These are phyloP conservation scores for Acanthurus lineatus DNA, from an alignment of 2,797 vertebrate genomes.

Conservation along the genomic window DNA sequence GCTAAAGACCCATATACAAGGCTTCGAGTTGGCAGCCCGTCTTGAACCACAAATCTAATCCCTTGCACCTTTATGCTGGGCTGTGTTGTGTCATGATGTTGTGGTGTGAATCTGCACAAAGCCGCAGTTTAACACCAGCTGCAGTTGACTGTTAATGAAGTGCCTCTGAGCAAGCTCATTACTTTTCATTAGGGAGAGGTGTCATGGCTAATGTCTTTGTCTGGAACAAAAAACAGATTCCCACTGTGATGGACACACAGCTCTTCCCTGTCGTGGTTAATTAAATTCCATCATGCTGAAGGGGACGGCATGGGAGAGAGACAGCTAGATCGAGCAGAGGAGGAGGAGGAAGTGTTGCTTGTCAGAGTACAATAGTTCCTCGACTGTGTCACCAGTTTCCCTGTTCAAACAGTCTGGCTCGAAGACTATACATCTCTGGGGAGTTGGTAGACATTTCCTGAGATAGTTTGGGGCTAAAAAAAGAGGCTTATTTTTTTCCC, in stretches of 20 bases:
- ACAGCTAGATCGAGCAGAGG: neutral
- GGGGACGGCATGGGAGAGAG: conserved; percentile 42
- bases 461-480: conserved; percentile 49
- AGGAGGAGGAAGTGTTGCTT: conserved; percentile 33
- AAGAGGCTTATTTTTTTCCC: conserved; percentile 39
- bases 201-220: conserved; percentile 61
- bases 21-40: too few relatives aligned
- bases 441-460: conserved; percentile 66
- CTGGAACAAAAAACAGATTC: conserved; percentile 51
- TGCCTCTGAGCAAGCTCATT: conserved; percentile 47
- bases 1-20: too few relatives aligned
- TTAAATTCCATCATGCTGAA: conserved; percentile 63
- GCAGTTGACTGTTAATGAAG: conserved; percentile 49
- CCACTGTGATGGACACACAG: conserved; percentile 47
- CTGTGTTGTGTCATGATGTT: conserved; percentile 1
- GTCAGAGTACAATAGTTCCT: conserved; percentile 44
- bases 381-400: conserved; percentile 48
- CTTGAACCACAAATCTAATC: too few relatives aligned
- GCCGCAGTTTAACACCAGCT: conserved; percentile 28
- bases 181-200: conserved; percentile 62
- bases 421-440: conserved; percentile 39
- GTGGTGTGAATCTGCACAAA: neutral
- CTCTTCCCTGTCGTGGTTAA: conserved; percentile 45
- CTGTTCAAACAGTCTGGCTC: conserved; percentile 30
- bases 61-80: too few relatives aligned